phyloP scores from a whole-genome alignment of 2,888 invertebrate genomes.

The Tryphoninae sp. region DNA sequence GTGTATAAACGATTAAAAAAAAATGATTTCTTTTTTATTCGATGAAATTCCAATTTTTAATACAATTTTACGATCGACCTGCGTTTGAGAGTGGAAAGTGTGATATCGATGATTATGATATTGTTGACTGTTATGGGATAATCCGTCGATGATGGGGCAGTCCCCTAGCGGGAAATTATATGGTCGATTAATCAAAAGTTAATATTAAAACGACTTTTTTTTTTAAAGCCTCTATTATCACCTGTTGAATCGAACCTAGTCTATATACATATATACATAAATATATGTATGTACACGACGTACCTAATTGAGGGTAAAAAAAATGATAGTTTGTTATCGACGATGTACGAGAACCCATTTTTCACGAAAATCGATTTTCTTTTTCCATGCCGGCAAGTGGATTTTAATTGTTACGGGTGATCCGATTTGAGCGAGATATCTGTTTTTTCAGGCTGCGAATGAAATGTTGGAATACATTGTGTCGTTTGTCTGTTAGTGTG shows the following conservation, averaged over 20 bases:
- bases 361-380: not conserved
- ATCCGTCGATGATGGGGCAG: not conserved
- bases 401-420: not conserved
- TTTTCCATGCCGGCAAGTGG: not conserved
- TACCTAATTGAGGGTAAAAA: not conserved
- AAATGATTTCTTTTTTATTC: too few relatives aligned
- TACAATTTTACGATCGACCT: too few relatives aligned
- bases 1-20: not conserved
- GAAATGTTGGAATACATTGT: too few relatives aligned
- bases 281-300: not conserved
- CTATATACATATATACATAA: not conserved
- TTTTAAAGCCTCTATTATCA: slow-evolving; percentile 33
- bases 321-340: not conserved
- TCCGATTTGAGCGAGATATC: not conserved
- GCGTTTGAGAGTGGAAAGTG: too few relatives aligned
- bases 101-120: not conserved
- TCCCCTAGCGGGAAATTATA: not conserved
- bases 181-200: slow-evolving; percentile 33
- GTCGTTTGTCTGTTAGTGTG: not conserved
- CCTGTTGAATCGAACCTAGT: slow-evolving; percentile 39
- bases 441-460: too few relatives aligned
- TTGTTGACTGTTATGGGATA: not conserved
- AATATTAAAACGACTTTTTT: slow-evolving; percentile 11
- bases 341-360: not conserved
- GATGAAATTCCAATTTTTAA: too few relatives aligned